Evolutionary conservation across 2,113 vertebrate genomes (phyloP), one percentile per base, ranked within the genome.

Genomic region (Ramphastos sulfuratus): DNA sequence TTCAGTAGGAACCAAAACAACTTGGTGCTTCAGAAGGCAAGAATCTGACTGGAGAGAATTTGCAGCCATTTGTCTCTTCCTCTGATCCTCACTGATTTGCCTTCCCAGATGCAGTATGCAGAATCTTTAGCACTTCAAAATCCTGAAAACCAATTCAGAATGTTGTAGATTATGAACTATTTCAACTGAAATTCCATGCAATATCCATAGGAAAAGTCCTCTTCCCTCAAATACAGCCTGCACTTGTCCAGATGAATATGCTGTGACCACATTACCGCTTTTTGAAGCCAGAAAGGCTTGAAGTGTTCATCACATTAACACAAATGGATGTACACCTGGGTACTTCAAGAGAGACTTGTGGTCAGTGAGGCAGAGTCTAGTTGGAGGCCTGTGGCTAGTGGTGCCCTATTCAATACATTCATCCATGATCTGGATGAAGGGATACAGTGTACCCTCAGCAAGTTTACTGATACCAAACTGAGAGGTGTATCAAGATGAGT

Each of bases 131-230:
- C 23, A 31, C 24, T 42, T 63, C 1, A 50, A 50, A 61, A 75
- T 48, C 17, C 15, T 63, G 18, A 37, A 46, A 39, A 42, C 42
- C 42, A 12, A 13, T 42, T 42, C 42, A 42, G 42, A 42, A 42
- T 42, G 42, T 42, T 42, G 14, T 42, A 42, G 42, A 42, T 15
- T 42, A 42, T 42, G 42, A 42, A 12, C 42, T 42, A 66, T 20
- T 82, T 56, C 1, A 1, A 27, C 12, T 33, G 48, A 55, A 18
- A 61, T 87, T 31, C 72, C 28, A 33, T 0, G 0, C 3, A 33
- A 79, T 8, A n/a, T 39, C 15, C 24, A 17, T 0, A 61, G 19
- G 6, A 85, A 83, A 8, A 81, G 12, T 9, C 23, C 9, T 60
- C 18, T 61, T 76, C 56, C 28, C 11, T 93, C 59, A 65, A 35